Conservation (phyloP, 2,113 vertebrate genomes). For the Pomatorhinus ruficollis region DNA sequence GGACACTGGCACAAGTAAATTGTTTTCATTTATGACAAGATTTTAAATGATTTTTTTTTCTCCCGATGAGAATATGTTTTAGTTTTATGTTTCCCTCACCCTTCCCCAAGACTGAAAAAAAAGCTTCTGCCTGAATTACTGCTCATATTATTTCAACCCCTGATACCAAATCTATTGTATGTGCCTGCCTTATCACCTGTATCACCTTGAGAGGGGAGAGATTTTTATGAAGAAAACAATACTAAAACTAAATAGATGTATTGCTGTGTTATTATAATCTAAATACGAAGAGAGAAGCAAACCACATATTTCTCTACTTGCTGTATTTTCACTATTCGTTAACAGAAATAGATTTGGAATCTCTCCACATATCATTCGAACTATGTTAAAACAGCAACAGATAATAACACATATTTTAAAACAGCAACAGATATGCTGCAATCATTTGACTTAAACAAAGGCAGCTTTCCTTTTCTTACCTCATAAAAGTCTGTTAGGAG, state of each 20-base stretch:
- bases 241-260: conserved; percentile 31
- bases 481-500: not conserved
- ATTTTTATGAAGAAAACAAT: conserved; percentile 59
- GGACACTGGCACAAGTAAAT: conserved; percentile 74
- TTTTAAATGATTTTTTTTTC: conserved; percentile 62
- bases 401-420: not conserved
- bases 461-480: not conserved
- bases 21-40: conserved; percentile 78
- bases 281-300: conserved; percentile 24
- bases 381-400: not conserved
- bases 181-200: conserved; percentile 49
- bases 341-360: not conserved
- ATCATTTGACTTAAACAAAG: not conserved
- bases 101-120: conserved; percentile 21
- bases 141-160: conserved; percentile 27
- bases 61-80: conserved; percentile 58
- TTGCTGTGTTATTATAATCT: conserved; percentile 7
- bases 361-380: not conserved
- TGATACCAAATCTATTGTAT: conserved; percentile 44
- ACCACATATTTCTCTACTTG: not conserved
- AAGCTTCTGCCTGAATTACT: conserved; percentile 50
- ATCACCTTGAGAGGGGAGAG: conserved; percentile 21
- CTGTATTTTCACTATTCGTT: not conserved
- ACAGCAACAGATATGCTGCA: not conserved
- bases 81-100: conserved; percentile 37